Evolutionary conservation across 2,797 vertebrate genomes (phyloP), one percentile per base, ranked within the genome.

Genomic region (Peromyscus melanophrys): DNA sequence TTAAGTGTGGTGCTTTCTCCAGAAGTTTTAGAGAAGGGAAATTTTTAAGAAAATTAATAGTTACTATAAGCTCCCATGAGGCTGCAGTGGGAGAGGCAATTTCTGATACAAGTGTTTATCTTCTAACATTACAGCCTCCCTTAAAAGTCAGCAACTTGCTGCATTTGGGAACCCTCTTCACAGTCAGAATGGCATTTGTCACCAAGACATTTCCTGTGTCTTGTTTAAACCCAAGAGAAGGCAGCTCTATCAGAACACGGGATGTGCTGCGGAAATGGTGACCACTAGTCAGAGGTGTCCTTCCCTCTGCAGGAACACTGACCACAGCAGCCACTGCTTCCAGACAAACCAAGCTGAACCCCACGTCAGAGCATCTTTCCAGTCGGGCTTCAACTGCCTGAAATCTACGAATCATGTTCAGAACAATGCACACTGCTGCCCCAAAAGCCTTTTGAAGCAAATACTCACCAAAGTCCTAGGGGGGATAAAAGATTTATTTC

Each of bases 361-460:
- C 85, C 95, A 57, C 49, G 75, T 82, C 98, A 63, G 69, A 89
- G 92, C n/a, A 25, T 19, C 96, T 93, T 97, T 98, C 97, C 95
- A 95, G 80, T 97, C 95, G 67, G 84, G 76, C 82, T 37, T 93
- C 90, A 95, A 83, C 71, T 71, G 95, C 90, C 76, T 95, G 87
- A 94, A 92, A 97, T 98, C 98, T 98, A 97, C 94, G 93, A 97
- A 98, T 97, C 96, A 95, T 98, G 89, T 95, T 96, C 86, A 92
- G 96, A 97, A 96, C 95, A 97, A 96, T 97, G 98, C 98, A 98
- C 94, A 96, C 98, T 96, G 97, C 90, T 97, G 95, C 97, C 88
- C 97, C 97, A 31, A 95, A 97, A 98, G 96, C 94, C 97, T 98
- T 98, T 98, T 97, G 98, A 98, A 98, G 98, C 98, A 96, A 97